Conservation (phyloP, 2,888 invertebrate species). For the Monopis laevigella region DNA sequence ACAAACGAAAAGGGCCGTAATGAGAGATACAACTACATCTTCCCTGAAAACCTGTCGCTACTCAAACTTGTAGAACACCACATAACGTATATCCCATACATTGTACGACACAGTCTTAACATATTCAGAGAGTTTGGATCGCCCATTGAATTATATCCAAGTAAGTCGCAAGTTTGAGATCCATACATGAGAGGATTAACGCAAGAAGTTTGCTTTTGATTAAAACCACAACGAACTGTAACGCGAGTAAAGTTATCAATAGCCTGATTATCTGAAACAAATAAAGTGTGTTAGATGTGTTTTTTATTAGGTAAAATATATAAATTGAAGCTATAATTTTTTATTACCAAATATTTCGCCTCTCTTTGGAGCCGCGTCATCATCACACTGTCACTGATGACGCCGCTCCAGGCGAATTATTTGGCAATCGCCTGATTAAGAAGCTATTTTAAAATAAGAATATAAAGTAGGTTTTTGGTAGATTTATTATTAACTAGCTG, state of each 20-base stretch:
- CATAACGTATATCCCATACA: too few relatives aligned
- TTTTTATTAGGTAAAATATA: slow-evolving; percentile 10
- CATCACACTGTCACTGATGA: not conserved
- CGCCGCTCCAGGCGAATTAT: too few relatives aligned
- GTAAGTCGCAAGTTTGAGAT: slow-evolving; percentile 1
- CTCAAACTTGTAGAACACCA: too few relatives aligned
- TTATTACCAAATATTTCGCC: slow-evolving; percentile 5
- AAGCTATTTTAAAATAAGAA: too few relatives aligned
- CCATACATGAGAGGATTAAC: slow-evolving; percentile 42
- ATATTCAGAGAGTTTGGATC: not conserved
- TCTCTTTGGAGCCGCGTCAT: not conserved
- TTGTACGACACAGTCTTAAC: not conserved
- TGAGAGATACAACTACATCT: too few relatives aligned
- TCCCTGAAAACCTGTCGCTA: too few relatives aligned
- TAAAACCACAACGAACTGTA: slow-evolving; percentile 37
- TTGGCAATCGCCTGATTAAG: too few relatives aligned
- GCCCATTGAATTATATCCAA: slow-evolving; percentile 3
- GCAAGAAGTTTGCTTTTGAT: slow-evolving; percentile 38
- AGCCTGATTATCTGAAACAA: too few relatives aligned
- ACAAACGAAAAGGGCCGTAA: too few relatives aligned
- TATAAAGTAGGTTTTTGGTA: too few relatives aligned
- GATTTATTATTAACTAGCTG: too few relatives aligned
- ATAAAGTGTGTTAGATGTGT: slow-evolving; percentile 5
- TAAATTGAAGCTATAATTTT: too few relatives aligned
- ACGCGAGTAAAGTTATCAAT: slow-evolving; percentile 32